These are phyloP conservation scores for Ctenicera cuprea DNA, from an alignment of 2,888 invertebrate species.

Conservation along the genomic window DNA sequence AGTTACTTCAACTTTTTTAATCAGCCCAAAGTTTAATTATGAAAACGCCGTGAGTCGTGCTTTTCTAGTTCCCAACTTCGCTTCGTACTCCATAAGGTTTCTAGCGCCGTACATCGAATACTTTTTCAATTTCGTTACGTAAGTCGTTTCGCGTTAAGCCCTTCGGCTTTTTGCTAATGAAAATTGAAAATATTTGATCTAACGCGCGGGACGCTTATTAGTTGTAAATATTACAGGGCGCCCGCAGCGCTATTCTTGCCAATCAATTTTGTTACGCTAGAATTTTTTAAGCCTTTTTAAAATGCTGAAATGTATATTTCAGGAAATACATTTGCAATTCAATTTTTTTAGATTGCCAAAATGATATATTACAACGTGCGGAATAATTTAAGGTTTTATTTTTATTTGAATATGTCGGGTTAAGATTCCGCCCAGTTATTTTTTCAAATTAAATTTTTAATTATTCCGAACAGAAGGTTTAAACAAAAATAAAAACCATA, in stretches of 20 bases:
- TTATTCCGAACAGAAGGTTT: not conserved
- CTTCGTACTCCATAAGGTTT: slow-evolving; percentile 46
- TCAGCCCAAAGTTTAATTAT: slow-evolving; percentile 67
- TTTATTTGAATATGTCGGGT: not conserved
- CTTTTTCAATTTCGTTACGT: slow-evolving; percentile 43
- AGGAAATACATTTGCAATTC: slow-evolving; percentile 19
- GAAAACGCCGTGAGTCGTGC: slow-evolving; percentile 61
- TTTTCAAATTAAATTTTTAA: not conserved
- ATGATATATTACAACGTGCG: slow-evolving; percentile 15
- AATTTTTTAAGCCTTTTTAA: slow-evolving; percentile 6
- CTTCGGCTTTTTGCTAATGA: slow-evolving; percentile 30
- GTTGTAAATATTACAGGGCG: not conserved
- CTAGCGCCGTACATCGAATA: slow-evolving; percentile 50
- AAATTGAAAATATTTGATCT: slow-evolving; percentile 31
- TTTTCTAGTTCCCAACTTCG: slow-evolving; percentile 48
- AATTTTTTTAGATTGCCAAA: slow-evolving; percentile 19
- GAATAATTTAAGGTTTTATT: not conserved
- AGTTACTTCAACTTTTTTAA: slow-evolving; percentile 68
- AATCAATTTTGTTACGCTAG: not conserved
- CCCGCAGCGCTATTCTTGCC: not conserved
- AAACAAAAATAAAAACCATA: slow-evolving; percentile 3
- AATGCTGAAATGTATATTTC: slow-evolving; percentile 13
- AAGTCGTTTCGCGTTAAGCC: slow-evolving; percentile 15
- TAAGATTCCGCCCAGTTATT: not conserved
- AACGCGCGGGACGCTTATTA: slow-evolving; percentile 13